Base-by-base conservation (phyloP, 2,888 invertebrate genomes). In the Meliscaeva auricollis region DNA sequence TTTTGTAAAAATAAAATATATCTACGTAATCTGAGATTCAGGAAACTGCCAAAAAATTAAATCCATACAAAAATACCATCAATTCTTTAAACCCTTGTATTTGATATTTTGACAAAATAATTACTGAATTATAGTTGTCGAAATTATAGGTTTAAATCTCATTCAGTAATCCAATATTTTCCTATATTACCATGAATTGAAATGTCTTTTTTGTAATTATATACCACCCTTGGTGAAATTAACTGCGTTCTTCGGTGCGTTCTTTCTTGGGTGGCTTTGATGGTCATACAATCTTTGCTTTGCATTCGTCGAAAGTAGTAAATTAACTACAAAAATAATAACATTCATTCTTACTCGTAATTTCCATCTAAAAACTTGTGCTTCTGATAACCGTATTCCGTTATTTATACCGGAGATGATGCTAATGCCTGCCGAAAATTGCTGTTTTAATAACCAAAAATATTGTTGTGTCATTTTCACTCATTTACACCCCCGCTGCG, bases 271-370 rank as follows among this genome's bases (percentile, higher is more conserved):
- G 13, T 13, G 2, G 2, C 15, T 6, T 13, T 13, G 26, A 26
- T n/a, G 15, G 52, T 30, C 26, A 26, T 52, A n/a, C n/a, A 58
- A 15, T 17, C 9, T 35, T 35, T 56, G 13, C 13, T 20, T 58
- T 58, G 20, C 13, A n/a, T n/a, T n/a, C n/a, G n/a, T 26, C 26
- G n/a, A 38, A 58, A 2, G 17, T 26, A 26, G 3, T 20, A 20
- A 58, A 20, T 58, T 20, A 58, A 38, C 56, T 38, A 20, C 11
- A 38, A 22, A n/a, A 38, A n/a, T 38, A 38, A 38, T 58, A n/a
- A 22, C 13, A 54, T 56, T 56, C 11, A 3, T 4, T 26, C 26
- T 26, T 26, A 26, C 11, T 0, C 32, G 17, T 32, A 17, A 56
- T 32, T 56, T 56, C 11, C 32, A 8, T 50, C 15, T 1, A n/a